These are phyloP conservation scores for Myrmecophaga tridactyla DNA, from an alignment of 2,113 vertebrate genomes.

Conservation along the genomic window DNA sequence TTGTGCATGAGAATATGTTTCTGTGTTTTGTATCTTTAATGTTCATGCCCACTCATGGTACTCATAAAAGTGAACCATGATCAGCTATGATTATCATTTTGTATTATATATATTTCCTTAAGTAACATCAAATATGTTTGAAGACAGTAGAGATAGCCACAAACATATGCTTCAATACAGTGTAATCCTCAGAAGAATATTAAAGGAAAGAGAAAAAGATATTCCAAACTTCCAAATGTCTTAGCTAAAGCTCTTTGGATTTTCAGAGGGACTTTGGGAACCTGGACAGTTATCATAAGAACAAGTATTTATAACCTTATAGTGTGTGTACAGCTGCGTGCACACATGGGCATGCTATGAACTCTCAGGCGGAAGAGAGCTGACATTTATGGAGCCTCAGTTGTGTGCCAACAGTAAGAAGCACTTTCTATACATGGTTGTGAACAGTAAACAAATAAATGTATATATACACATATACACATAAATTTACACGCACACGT, in stretches of 20 bases:
- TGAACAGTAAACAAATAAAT: background rate
- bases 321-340: accelerated
- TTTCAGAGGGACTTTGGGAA: background rate
- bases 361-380: background rate
- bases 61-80: background rate
- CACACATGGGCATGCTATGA: background rate
- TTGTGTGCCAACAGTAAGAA: background rate
- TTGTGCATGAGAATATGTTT: background rate
- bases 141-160: background rate
- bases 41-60: background rate
- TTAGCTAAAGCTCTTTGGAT: background rate
- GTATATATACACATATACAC: background rate
- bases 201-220: background rate
- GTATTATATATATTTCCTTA: background rate
- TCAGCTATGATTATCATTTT: background rate
- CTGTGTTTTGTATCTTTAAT: conserved; percentile 2
- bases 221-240: background rate
- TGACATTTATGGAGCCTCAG: background rate
- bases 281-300: background rate
- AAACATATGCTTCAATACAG: background rate
- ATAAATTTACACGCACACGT: background rate
- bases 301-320: background rate
- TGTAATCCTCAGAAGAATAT: background rate
- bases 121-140: background rate
- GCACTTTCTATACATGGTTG: background rate